phyloP scores from a whole-genome alignment of 2,797 vertebrate genomes.

The Lycodopsis pacificus region DNA sequence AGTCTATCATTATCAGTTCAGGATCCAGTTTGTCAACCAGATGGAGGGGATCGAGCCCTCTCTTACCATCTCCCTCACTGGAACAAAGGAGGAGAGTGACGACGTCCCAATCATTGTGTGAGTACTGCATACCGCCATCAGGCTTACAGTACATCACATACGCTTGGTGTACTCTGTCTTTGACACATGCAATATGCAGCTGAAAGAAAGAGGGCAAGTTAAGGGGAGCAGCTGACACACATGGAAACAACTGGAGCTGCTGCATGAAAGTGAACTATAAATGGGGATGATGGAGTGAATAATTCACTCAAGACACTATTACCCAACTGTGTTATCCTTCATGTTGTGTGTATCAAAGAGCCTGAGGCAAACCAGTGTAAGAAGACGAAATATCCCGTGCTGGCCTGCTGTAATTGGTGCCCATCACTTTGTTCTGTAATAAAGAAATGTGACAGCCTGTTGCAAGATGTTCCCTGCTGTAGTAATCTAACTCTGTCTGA shows the following conservation, averaged over 20 bases:
- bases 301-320: constrained; percentile 59
- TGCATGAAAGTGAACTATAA: constrained; percentile 71
- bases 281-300: constrained; percentile 67
- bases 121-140: constrained; percentile 76
- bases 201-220: constrained; percentile 43
- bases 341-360: constrained; percentile 45
- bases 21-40: constrained; percentile 90
- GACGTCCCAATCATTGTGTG: constrained; percentile 87
- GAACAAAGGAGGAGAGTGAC: constrained; percentile 87
- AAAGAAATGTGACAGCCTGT: background rate
- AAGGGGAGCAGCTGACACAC: constrained; percentile 57
- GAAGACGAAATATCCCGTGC: constrained; percentile 30
- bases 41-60: constrained; percentile 80
- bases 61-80: constrained; percentile 87
- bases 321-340: constrained; percentile 38
- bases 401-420: constrained; percentile 22
- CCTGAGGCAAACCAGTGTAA: constrained; percentile 15
- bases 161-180: constrained; percentile 1
- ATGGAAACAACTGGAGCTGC: constrained; percentile 57
- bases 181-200: constrained; percentile 63
- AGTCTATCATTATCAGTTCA: constrained; percentile 97
- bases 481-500: background rate
- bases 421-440: constrained; percentile 3
- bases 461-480: background rate
- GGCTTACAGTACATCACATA: constrained; percentile 36